A percentile compares a stretch with the other conserved stretches of the same genome.
Evolutionary conservation across 2,797 vertebrate genomes (phyloP).

Genomic region (Gadopsis marmoratus): DNA sequence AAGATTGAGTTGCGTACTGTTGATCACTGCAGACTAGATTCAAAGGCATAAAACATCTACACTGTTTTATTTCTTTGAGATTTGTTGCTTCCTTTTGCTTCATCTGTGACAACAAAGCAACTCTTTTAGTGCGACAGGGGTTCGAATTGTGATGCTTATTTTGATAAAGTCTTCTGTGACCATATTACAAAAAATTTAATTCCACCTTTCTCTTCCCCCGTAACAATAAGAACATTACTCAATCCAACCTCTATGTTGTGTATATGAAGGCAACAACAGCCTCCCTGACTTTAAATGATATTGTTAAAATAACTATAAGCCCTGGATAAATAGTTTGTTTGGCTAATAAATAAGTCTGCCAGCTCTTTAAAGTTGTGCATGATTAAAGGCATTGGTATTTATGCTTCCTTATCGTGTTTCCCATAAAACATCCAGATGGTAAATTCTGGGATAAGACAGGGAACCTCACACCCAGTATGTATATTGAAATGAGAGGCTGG

Average conservation of each 20-base stretch:
- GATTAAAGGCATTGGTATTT: background rate
- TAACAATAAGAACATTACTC: background rate
- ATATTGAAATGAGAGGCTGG: background rate
- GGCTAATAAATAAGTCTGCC: background rate
- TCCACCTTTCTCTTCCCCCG: background rate
- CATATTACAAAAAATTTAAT: background rate
- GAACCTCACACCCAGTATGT: background rate
- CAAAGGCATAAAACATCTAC: background rate
- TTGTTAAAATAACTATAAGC: background rate
- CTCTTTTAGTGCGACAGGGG: background rate
- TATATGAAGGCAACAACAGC: background rate
- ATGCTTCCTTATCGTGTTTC: background rate
- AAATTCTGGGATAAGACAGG: background rate
- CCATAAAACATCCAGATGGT: background rate
- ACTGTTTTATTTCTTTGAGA: background rate
- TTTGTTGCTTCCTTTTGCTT: background rate
- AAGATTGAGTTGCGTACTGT: background rate
- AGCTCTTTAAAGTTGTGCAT: background rate
- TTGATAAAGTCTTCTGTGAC: background rate
- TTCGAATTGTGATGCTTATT: background rate
- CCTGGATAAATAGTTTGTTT: background rate
- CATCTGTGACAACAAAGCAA: background rate
- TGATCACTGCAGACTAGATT: slow-evolving; percentile 11
- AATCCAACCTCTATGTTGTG: background rate
- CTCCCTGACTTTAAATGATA: background rate